These are phyloP conservation scores for Euclidia mi DNA, from an alignment of 2,888 invertebrate genomes.

Conservation along the genomic window DNA sequence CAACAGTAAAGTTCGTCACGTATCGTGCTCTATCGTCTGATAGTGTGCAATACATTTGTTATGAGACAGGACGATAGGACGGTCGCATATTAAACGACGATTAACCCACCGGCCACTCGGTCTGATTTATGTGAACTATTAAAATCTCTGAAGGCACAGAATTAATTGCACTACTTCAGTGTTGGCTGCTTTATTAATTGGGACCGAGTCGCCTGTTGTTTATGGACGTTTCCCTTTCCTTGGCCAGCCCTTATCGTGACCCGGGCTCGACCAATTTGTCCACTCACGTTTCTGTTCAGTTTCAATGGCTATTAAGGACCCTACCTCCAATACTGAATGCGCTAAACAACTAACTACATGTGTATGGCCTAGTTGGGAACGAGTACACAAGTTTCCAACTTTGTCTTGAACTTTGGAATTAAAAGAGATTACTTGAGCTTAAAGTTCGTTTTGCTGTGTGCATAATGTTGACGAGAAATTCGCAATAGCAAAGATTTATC, in stretches of 20 bases:
- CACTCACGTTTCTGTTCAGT: constrained; percentile 87
- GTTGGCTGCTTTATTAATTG: constrained; percentile 89
- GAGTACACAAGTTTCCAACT: neutral
- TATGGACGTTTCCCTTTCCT: constrained; percentile 86
- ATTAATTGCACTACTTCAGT: constrained; percentile 89
- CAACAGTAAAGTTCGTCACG: constrained; percentile 42
- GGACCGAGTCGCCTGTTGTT: constrained; percentile 88
- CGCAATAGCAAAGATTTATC: no score
- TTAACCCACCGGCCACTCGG: constrained; percentile 85
- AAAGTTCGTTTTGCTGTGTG: constrained; percentile 1
- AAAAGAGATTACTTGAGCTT: constrained; percentile 4
- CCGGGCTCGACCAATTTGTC: constrained; percentile 86
- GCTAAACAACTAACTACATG: constrained; percentile 39
- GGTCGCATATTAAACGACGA: constrained; percentile 88
- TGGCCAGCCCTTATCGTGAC: constrained; percentile 83
- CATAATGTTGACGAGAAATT: neutral
- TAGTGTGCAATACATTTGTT: constrained; percentile 60
- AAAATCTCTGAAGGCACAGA: constrained; percentile 89
- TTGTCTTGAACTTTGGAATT: constrained; percentile 1
- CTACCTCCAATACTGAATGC: constrained; percentile 73
- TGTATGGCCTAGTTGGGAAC: constrained; percentile 24
- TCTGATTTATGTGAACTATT: constrained; percentile 89
- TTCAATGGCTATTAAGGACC: constrained; percentile 85
- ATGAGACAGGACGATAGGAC: constrained; percentile 65
- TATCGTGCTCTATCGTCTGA: constrained; percentile 56